Percentiles rank a stretch among this genome's conserved stretches.
phyloP scores from a whole-genome alignment of 2,888 invertebrate species.

The Pelosia muscerda region DNA sequence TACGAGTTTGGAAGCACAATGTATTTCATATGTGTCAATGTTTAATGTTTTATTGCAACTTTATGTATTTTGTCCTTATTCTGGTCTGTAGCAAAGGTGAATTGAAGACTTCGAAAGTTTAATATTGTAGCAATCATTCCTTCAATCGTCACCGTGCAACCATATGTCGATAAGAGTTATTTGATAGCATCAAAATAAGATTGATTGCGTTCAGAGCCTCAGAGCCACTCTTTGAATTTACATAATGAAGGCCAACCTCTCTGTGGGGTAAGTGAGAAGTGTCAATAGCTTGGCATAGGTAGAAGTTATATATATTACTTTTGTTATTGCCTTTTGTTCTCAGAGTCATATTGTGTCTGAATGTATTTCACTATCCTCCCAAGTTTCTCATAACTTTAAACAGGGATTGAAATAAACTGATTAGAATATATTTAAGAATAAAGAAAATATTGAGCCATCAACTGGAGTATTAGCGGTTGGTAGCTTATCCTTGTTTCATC shows the following conservation, averaged over 20 bases:
- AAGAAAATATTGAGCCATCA: background rate
- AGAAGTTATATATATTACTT: background rate
- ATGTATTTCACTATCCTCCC: background rate
- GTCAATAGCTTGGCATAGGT: background rate
- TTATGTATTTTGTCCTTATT: background rate
- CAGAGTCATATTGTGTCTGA: too few relatives aligned
- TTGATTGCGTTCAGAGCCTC: background rate
- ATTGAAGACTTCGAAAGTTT: background rate
- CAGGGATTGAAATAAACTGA: background rate
- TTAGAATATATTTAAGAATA: background rate
- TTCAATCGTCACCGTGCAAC: background rate
- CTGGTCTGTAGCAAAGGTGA: background rate
- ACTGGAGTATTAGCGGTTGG: too few relatives aligned
- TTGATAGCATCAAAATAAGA: background rate
- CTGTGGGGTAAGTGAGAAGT: background rate
- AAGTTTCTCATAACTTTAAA: too few relatives aligned
- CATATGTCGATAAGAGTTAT: background rate
- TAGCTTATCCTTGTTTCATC: background rate
- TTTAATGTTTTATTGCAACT: background rate
- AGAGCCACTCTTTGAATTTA: constrained; percentile 1
- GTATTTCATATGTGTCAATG: too few relatives aligned
- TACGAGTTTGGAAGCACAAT: too few relatives aligned
- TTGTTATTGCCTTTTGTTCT: background rate
- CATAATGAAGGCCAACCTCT: background rate
- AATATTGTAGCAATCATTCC: background rate